Evolutionary conservation across 2,113 vertebrate genomes (phyloP).

Genomic region (Hippocampus abdominalis): DNA sequence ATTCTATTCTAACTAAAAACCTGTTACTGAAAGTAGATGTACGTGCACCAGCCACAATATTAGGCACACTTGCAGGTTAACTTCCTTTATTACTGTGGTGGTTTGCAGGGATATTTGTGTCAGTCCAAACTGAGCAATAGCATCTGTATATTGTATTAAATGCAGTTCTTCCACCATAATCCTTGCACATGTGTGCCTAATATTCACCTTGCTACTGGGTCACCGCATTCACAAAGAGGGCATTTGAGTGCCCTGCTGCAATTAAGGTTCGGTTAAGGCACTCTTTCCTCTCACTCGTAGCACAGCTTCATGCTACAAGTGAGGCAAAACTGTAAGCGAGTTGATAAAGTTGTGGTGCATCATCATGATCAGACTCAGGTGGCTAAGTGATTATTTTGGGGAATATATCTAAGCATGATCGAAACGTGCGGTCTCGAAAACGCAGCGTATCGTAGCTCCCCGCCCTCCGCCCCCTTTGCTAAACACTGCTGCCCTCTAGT

Average conservation of each 20-base stretch:
- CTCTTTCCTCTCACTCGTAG: not conserved
- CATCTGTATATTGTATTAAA: too few species aligned
- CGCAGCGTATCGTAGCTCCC: too few species aligned
- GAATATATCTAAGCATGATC: conserved; percentile 23
- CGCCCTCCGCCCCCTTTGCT: not conserved
- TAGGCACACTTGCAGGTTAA: too few species aligned
- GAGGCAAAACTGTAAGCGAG: not conserved
- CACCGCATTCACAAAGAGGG: conserved; percentile 50
- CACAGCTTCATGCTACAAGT: not conserved
- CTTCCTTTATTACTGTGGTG: too few species aligned
- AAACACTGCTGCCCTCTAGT: not conserved
- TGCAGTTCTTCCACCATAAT: too few species aligned
- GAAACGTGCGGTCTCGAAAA: not conserved
- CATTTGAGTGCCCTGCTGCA: conserved; percentile 11
- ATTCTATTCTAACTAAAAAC: too few species aligned
- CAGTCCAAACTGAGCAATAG: too few species aligned
- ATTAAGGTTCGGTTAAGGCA: not conserved
- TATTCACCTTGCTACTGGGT: conserved; percentile 36
- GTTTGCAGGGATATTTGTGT: too few species aligned
- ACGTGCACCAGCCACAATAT: too few species aligned
- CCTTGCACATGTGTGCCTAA: not conserved
- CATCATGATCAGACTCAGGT: conserved; percentile 24
- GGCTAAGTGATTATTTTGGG: conserved; percentile 7
- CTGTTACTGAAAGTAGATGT: too few species aligned
- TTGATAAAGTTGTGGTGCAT: conserved; percentile 25